phyloP scores from a whole-genome alignment of 35 echinoderm and acorn worm genomes.

The Patiria miniata region DNA sequence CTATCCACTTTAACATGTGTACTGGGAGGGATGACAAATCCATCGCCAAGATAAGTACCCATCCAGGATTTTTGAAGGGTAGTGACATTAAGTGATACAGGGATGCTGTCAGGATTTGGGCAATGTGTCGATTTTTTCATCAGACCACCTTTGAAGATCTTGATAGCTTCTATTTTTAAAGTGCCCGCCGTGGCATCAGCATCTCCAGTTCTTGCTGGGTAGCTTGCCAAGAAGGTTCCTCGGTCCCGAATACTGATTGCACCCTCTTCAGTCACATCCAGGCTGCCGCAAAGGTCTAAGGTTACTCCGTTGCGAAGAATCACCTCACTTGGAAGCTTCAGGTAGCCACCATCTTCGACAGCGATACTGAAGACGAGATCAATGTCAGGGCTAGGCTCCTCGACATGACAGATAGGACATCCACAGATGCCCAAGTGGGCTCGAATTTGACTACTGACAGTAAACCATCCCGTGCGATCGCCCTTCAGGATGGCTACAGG shows the following conservation, averaged over 20 bases:
- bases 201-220: slow-evolving; percentile 54
- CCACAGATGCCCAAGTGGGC: slow-evolving; percentile 48
- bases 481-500: slow-evolving; percentile 29
- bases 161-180: slow-evolving; percentile 35
- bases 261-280: slow-evolving; percentile 56
- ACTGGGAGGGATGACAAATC: slow-evolving; percentile 31
- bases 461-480: slow-evolving; percentile 52
- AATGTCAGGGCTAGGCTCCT: not conserved
- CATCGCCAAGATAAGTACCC: slow-evolving; percentile 18
- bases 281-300: slow-evolving; percentile 73
- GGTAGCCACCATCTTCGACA: slow-evolving; percentile 17
- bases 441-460: slow-evolving; percentile 18
- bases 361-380: slow-evolving; percentile 50
- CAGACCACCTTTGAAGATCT: slow-evolving; percentile 54
- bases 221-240: slow-evolving; percentile 56
- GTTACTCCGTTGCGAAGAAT: slow-evolving; percentile 51
- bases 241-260: slow-evolving; percentile 36
- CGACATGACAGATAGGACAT: slow-evolving; percentile 50
- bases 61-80: slow-evolving; percentile 28
- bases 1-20: not conserved
- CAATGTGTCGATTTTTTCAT: slow-evolving; percentile 38
- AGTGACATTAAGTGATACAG: slow-evolving; percentile 38
- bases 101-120: not conserved
- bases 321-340: slow-evolving; percentile 43
- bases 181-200: not conserved